Conservation (phyloP, 1,140 invertebrate species). For the Solenopsis invicta region DNA sequence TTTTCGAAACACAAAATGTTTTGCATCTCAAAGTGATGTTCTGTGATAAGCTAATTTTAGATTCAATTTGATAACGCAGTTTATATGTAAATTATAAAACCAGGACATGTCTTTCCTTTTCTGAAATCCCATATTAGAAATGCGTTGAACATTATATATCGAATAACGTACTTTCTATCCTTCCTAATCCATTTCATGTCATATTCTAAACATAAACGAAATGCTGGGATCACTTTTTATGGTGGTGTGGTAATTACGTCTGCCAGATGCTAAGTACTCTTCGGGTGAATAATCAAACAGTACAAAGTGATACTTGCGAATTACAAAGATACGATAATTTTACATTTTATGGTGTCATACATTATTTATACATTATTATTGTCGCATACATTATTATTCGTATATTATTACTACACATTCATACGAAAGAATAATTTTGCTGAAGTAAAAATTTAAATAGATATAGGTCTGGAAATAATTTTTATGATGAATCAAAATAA, state of each 20-base stretch:
- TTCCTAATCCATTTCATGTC: conserved; percentile 38
- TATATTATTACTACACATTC: no score
- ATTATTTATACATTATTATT: background rate
- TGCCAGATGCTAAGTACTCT: conserved; percentile 90
- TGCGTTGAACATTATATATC: conserved; percentile 54
- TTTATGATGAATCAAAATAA: no score
- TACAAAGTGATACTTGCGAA: conserved; percentile 93
- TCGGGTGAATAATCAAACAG: conserved; percentile 93
- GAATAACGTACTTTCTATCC: conserved; percentile 28
- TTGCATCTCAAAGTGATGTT: conserved; percentile 52
- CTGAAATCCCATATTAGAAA: conserved; percentile 48
- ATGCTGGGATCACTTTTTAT: conserved; percentile 80
- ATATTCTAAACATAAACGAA: background rate
- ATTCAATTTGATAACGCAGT: no score
- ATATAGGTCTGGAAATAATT: no score
- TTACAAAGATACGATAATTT: conserved; percentile 64
- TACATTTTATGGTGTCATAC: background rate
- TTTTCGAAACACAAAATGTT: background rate
- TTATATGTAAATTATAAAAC: conserved; percentile 28
- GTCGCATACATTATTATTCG: no score
- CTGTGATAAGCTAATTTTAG: no score
- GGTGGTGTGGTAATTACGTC: conserved; percentile 84
- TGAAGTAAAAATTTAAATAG: no score
- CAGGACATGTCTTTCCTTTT: background rate
- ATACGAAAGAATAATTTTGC: no score